A percentile compares a stretch with the other conserved stretches of the same genome.
These are phyloP conservation scores for Campodea augens DNA, from an alignment of 1,140 invertebrate genomes.

Conservation along the genomic window DNA sequence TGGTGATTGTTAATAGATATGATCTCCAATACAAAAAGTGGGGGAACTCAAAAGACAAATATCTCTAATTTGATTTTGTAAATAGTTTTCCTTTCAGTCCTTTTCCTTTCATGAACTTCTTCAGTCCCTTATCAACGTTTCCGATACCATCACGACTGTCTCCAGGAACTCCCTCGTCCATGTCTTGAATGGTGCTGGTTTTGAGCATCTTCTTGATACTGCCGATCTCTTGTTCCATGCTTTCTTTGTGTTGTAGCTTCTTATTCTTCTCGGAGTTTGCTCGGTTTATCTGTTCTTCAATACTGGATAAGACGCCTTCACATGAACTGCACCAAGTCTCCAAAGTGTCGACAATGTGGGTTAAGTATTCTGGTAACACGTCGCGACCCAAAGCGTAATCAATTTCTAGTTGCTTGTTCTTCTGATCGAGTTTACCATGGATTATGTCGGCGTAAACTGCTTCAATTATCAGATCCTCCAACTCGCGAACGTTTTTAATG, in stretches of 20 bases:
- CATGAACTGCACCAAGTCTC: slow-evolving; percentile 81
- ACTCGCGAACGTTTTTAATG: slow-evolving; percentile 75
- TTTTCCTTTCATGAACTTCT: slow-evolving; percentile 28
- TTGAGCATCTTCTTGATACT: slow-evolving; percentile 64
- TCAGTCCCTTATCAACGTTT: slow-evolving; percentile 27
- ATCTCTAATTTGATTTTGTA: no score
- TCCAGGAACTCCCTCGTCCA: slow-evolving; percentile 35
- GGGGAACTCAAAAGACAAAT: no score
- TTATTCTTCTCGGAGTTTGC: slow-evolving; percentile 72
- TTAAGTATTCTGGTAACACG: slow-evolving; percentile 58
- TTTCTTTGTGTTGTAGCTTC: slow-evolving; percentile 55
- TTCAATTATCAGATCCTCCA: slow-evolving; percentile 95
- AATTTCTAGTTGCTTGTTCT: slow-evolving; percentile 77
- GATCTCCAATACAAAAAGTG: no score
- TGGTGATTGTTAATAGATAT: no score
- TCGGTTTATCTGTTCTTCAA: slow-evolving; percentile 70
- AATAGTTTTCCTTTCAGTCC: slow-evolving; percentile 26
- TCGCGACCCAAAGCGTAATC: slow-evolving; percentile 87
- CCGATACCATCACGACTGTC: slow-evolving; percentile 30
- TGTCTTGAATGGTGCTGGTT: slow-evolving; percentile 39
- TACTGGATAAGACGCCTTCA: slow-evolving; percentile 65
- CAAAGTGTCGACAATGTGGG: slow-evolving; percentile 55
- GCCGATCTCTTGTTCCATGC: slow-evolving; percentile 66
- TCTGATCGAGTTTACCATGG: slow-evolving; percentile 88
- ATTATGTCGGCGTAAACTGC: slow-evolving; percentile 94